Conservation (phyloP, 1,140 invertebrate species). For the Asobara japonica region DNA sequence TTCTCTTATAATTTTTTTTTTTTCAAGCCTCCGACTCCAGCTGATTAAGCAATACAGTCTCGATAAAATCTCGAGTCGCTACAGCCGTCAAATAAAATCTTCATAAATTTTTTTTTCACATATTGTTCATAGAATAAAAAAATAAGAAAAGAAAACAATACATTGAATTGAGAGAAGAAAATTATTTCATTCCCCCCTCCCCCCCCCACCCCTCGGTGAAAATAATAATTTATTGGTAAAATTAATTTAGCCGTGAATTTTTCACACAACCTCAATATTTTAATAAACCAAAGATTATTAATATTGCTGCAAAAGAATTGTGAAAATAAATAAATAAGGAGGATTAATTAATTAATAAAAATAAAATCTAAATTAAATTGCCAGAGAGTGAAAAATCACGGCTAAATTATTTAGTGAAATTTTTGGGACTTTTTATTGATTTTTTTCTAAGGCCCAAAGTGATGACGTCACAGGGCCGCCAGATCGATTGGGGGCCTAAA, state of each 20-base stretch:
- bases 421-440: background rate
- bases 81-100: constrained; percentile 14
- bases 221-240: background rate
- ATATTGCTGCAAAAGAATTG: constrained; percentile 7
- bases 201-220: background rate
- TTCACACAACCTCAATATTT: constrained; percentile 1
- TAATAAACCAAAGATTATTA: background rate
- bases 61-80: constrained; percentile 26
- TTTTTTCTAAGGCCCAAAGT: background rate
- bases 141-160: background rate
- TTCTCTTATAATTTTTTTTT: background rate
- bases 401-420: too few species aligned
- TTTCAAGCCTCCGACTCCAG: background rate
- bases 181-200: too few species aligned
- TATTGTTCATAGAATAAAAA: constrained; percentile 9
- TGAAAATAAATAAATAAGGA: constrained; percentile 17
- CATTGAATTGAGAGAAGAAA: too few species aligned
- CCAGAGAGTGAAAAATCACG: background rate
- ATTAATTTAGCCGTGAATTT: background rate
- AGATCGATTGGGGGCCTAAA: background rate
- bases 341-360: constrained; percentile 1
- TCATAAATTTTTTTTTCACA: constrained; percentile 22
- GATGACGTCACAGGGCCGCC: constrained; percentile 1
- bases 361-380: background rate
- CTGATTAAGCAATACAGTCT: constrained; percentile 28